Conservation (phyloP, 2,113 vertebrate species). For the Marcusenius ussheri region DNA sequence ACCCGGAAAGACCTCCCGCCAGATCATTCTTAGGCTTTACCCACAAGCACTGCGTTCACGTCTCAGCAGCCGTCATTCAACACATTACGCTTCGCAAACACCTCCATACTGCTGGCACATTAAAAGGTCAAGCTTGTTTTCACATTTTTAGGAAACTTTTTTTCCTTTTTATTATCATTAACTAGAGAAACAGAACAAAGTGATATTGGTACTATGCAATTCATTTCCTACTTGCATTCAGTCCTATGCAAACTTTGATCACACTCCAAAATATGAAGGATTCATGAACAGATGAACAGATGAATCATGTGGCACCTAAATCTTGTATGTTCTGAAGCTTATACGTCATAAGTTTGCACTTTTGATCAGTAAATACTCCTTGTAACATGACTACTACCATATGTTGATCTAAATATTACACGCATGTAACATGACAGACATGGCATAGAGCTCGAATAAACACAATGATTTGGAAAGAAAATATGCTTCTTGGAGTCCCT, state of each 20-base stretch:
- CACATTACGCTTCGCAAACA: background rate
- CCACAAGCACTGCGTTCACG: background rate
- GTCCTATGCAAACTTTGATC: background rate
- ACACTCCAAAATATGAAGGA: background rate
- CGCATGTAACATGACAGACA: background rate
- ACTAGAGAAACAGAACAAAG: background rate
- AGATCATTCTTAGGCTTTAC: background rate
- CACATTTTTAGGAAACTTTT: background rate
- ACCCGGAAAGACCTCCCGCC: background rate
- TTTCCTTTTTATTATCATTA: background rate
- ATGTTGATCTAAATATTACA: background rate
- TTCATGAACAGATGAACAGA: background rate
- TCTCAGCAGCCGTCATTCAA: background rate
- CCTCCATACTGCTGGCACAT: background rate
- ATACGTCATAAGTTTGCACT: background rate
- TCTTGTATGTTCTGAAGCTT: background rate
- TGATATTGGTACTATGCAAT: background rate
- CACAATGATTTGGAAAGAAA: background rate
- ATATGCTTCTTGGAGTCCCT: background rate
- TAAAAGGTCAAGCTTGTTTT: background rate
- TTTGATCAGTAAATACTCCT: background rate
- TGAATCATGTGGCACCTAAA: background rate
- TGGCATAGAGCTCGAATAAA: background rate
- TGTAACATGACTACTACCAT: background rate
- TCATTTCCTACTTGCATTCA: background rate